Evolutionary conservation across 2,113 vertebrate genomes (phyloP), one percentile per base, ranked within the genome.

Genomic region (Onychostruthus taczanowskii): DNA sequence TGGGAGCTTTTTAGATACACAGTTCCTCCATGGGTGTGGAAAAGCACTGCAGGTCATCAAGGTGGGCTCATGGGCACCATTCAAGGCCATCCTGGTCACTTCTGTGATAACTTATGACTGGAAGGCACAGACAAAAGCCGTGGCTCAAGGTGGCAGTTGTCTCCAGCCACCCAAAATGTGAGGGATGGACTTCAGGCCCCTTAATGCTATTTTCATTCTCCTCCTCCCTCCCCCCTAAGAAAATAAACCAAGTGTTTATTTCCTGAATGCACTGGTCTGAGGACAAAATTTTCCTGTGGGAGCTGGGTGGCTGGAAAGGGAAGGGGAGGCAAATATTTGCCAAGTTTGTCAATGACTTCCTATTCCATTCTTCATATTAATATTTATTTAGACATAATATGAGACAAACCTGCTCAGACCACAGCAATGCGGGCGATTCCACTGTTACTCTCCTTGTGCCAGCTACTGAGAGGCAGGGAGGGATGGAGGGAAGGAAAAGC

Each of bases 311-410:
- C 92, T 95, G 94, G 93, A 85, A 92, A 93, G 70, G 66, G 77
- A 79, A 87, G 22, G 80, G 84, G 47, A 94, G 77, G 84, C 77
- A 96, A 96, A 96, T 96, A 97, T 96, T 96, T 97, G 95, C 75
- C 4, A 69, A 82, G 94, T 92, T 96, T 92, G 80, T 96, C 96
- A 96, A 92, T 94, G 86, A 93, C 89, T 74, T 96, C 86, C 96
- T 96, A 96, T 96, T 94, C 90, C 22, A 94, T 94, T 85, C 95
- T 94, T 94, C 90, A 92, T 94, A 94, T 95, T 96, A 90, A 78
- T 96, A 93, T 94, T 95, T 97, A 85, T 96, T 96, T 86, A 95
- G 88, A 85, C 88, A 89, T 94, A 95, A 95, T 76, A 70, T 64
- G 80, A 94, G 77, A 92, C 86, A 96, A 96, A 95, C 86, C 94